Evolutionary conservation across 2,888 invertebrate genomes (phyloP).

Genomic region (Bombylius major): DNA sequence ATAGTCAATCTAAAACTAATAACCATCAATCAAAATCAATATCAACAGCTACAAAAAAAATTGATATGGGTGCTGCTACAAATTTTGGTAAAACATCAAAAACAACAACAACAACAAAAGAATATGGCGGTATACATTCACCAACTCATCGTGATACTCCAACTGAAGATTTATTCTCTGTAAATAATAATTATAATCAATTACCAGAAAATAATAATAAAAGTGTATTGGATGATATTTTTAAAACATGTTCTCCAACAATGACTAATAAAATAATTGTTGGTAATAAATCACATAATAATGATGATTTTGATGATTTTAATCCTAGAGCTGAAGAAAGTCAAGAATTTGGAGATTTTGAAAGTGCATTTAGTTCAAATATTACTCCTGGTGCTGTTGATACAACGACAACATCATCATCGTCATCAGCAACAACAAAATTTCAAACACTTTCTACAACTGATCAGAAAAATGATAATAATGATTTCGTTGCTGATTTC

Average conservation of each 20-base stretch:
- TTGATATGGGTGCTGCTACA: slow-evolving; percentile 55
- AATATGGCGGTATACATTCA: slow-evolving; percentile 33
- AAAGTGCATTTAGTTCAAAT: slow-evolving; percentile 48
- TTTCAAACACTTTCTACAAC: too few relatives aligned
- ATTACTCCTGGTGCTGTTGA: slow-evolving; percentile 15
- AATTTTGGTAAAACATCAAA: slow-evolving; percentile 45
- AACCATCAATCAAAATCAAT: background rate
- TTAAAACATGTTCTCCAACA: slow-evolving; percentile 39
- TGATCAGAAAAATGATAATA: slow-evolving; percentile 8
- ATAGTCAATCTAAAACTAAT: background rate
- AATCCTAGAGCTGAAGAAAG: slow-evolving; percentile 37
- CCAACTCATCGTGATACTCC: slow-evolving; percentile 37
- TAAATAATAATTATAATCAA: slow-evolving; percentile 15
- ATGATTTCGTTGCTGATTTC: slow-evolving; percentile 73
- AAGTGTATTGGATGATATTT: slow-evolving; percentile 42
- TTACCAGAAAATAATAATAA: slow-evolving; percentile 22
- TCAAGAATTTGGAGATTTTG: slow-evolving; percentile 67
- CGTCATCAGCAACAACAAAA: background rate
- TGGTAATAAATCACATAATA: slow-evolving; percentile 11
- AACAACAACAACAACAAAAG: slow-evolving; percentile 16
- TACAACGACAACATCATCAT: background rate
- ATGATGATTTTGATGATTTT: slow-evolving; percentile 34
- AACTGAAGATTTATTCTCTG: slow-evolving; percentile 25
- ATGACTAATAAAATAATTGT: slow-evolving; percentile 18
- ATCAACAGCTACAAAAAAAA: slow-evolving; percentile 36